Evolutionary conservation across 2,888 invertebrate species (phyloP).

Genomic region (Calephelis perditalis): DNA sequence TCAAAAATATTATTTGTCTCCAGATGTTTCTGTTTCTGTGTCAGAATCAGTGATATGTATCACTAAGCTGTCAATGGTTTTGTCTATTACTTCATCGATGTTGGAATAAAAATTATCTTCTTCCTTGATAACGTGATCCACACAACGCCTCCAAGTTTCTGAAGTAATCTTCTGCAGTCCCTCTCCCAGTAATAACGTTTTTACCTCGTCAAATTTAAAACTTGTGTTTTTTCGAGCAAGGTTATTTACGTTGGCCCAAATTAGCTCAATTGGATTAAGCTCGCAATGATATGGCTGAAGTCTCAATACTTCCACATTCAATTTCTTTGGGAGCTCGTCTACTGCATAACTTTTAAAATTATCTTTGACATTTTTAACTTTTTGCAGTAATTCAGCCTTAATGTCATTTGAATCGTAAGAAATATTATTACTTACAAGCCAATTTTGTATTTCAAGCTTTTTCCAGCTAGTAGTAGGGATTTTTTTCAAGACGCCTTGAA

Average conservation of each 20-base stretch:
- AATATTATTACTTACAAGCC: slow-evolving; percentile 1
- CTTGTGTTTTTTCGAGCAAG: slow-evolving; percentile 22
- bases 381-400: neutral
- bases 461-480: slow-evolving; percentile 24
- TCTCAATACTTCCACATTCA: neutral
- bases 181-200: slow-evolving; percentile 18
- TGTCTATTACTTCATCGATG: too few relatives aligned
- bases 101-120: too few relatives aligned
- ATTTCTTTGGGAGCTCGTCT: neutral
- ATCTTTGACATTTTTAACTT: neutral
- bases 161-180: slow-evolving; percentile 15
- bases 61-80: too few relatives aligned
- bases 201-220: slow-evolving; percentile 22
- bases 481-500: slow-evolving; percentile 18
- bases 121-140: slow-evolving; percentile 19
- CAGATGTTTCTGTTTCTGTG: too few relatives aligned
- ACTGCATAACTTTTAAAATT: neutral
- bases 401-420: neutral
- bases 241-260: slow-evolving; percentile 19
- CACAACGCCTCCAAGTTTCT: slow-evolving; percentile 20
- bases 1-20: too few relatives aligned
- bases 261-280: slow-evolving; percentile 20
- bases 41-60: too few relatives aligned
- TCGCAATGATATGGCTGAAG: neutral
- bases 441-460: slow-evolving; percentile 20